A percentile compares a stretch with the other conserved stretches of the same genome.
Conservation (phyloP, 1,140 invertebrate genomes). For the Leptopilina boulardi region DNA sequence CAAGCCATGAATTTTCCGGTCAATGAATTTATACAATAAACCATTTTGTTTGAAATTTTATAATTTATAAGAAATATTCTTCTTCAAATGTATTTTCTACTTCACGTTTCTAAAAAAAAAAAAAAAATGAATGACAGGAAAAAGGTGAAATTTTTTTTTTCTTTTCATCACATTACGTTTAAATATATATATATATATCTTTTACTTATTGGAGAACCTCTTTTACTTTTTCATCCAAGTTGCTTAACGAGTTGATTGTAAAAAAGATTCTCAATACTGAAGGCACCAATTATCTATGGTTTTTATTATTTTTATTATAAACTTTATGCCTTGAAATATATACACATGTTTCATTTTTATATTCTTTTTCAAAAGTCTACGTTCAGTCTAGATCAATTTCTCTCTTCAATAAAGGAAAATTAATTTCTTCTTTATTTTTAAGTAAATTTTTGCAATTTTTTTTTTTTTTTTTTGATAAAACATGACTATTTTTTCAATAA, state of each 20-base stretch:
- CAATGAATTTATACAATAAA: slow-evolving; percentile 24
- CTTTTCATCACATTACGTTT: neutral
- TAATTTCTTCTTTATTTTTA: neutral
- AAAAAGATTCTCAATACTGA: slow-evolving; percentile 6
- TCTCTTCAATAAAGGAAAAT: neutral
- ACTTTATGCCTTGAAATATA: neutral
- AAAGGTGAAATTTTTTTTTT: neutral
- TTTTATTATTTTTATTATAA: neutral
- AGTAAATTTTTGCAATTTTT: neutral
- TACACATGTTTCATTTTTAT: neutral
- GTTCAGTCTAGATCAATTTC: neutral
- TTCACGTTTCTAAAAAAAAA: neutral
- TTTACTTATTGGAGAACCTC: slow-evolving; percentile 8
- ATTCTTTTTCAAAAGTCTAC: neutral
- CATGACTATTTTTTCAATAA: too few relatives aligned
- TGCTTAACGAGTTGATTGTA: neutral
- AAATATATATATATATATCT: neutral
- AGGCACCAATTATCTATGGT: neutral
- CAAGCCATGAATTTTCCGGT: slow-evolving; percentile 16
- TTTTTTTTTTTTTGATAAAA: neutral
- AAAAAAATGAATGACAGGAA: neutral
- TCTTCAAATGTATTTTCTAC: neutral
- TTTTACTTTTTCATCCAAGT: slow-evolving; percentile 20
- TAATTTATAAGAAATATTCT: neutral
- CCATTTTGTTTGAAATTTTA: neutral